A percentile compares a stretch with the other conserved stretches of the same genome.
Conservation (phyloP, 1,140 invertebrate genomes). For the Gryllus bimaculatus region DNA sequence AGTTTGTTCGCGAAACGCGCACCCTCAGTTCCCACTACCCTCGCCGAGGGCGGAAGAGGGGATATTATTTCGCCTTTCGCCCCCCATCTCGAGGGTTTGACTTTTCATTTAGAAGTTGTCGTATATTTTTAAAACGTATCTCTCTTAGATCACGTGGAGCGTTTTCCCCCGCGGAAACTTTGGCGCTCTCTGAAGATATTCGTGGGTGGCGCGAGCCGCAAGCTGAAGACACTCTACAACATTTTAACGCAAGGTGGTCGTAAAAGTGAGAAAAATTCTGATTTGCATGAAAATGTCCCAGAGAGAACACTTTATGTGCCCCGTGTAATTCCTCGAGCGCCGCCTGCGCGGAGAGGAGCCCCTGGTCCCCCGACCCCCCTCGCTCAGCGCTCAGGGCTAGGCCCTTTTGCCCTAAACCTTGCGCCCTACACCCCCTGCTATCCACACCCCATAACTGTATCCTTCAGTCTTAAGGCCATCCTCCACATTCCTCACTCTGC, state of each 20-base stretch:
- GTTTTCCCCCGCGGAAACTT: neutral
- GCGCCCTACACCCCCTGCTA: no score
- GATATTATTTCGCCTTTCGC: neutral
- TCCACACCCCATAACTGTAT: no score
- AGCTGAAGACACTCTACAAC: neutral
- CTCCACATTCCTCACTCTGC: no score
- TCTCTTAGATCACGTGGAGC: neutral
- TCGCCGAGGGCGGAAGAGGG: neutral
- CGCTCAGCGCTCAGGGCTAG: no score
- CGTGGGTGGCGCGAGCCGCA: neutral
- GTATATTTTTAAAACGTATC: neutral
- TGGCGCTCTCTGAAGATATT: neutral
- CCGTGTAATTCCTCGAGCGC: neutral
- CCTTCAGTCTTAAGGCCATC: no score
- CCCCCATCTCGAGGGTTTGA: neutral
- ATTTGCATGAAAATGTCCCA: neutral
- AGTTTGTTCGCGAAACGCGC: neutral
- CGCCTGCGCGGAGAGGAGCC: no score
- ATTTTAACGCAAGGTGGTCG: neutral
- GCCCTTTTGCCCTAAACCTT: no score
- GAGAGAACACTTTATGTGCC: neutral
- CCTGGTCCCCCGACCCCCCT: no score
- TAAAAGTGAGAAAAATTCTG: neutral
- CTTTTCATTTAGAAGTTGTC: neutral
- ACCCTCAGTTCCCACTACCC: neutral